phyloP scores from a whole-genome alignment of 2,113 vertebrate genomes.

The Pseudorectes ferrugineus region DNA sequence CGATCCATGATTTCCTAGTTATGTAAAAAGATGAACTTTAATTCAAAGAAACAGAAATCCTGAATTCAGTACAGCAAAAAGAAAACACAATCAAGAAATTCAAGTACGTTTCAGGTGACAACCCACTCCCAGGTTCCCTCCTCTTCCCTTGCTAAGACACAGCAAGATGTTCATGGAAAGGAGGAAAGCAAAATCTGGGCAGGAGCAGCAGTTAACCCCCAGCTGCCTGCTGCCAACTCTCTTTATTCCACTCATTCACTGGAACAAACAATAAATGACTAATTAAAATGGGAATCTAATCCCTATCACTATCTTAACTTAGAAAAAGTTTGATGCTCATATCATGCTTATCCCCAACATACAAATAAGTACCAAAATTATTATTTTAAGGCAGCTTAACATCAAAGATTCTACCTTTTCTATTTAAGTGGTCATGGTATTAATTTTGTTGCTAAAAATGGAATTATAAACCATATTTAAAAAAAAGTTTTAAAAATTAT shows the following conservation, averaged over 20 bases:
- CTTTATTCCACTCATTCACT: not conserved
- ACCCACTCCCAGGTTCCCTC: not conserved
- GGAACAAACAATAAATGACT: not conserved
- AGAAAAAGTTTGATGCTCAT: not conserved
- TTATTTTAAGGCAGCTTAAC: not conserved
- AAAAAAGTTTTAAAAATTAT: not conserved
- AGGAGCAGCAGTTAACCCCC: not conserved
- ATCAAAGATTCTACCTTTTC: not conserved
- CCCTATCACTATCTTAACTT: not conserved
- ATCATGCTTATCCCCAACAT: not conserved
- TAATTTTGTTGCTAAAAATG: not conserved
- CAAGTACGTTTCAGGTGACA: not conserved
- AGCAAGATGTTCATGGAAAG: not conserved
- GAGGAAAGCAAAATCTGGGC: not conserved
- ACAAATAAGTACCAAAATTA: not conserved
- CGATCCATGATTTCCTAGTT: conserved; percentile 95
- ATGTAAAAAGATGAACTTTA: not conserved
- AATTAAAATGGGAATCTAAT: not conserved
- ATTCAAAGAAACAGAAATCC: not conserved
- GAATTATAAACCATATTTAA: not conserved
- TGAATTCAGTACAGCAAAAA: not conserved
- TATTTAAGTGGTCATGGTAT: not conserved
- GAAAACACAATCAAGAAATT: not conserved
- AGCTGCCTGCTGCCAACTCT: not conserved
- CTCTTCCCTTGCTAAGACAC: not conserved